Conservation (phyloP, 2,113 vertebrate genomes). For the Astatoreochromis straeleni region DNA sequence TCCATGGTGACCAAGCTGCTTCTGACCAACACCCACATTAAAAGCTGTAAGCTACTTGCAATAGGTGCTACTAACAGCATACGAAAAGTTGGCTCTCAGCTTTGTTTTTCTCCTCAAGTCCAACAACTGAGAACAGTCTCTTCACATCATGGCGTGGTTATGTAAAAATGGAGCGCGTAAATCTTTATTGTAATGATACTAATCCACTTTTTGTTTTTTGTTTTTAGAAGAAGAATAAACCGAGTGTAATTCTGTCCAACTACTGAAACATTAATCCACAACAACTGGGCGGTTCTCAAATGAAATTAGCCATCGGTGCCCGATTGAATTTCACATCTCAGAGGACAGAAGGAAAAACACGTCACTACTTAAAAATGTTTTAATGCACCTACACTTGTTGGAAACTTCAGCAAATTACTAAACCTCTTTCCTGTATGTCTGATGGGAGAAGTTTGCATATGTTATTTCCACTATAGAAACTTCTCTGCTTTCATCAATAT, state of each 20-base stretch:
- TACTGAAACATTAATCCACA: neutral
- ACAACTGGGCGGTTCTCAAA: fast-evolving
- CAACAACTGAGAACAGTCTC: neutral
- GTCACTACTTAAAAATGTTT: fast-evolving
- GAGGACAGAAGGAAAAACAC: neutral
- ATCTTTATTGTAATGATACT: neutral
- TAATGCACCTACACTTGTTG: neutral
- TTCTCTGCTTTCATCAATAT: neutral
- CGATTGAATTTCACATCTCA: conserved; percentile 28
- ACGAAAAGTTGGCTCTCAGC: neutral
- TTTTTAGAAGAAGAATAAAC: neutral
- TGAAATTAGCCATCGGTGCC: neutral
- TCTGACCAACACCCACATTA: neutral
- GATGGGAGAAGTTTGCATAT: neutral
- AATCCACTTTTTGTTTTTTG: neutral
- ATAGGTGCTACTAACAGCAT: neutral
- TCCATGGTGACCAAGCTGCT: neutral
- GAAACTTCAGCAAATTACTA: neutral
- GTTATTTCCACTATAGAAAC: fast-evolving
- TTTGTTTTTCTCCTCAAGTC: neutral
- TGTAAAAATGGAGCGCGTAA: neutral
- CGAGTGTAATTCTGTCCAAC: neutral
- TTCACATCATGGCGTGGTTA: neutral
- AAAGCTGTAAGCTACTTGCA: neutral
- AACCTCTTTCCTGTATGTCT: neutral